Evolutionary conservation across 2,888 invertebrate genomes (phyloP).

Genomic region (Aquatica leii): DNA sequence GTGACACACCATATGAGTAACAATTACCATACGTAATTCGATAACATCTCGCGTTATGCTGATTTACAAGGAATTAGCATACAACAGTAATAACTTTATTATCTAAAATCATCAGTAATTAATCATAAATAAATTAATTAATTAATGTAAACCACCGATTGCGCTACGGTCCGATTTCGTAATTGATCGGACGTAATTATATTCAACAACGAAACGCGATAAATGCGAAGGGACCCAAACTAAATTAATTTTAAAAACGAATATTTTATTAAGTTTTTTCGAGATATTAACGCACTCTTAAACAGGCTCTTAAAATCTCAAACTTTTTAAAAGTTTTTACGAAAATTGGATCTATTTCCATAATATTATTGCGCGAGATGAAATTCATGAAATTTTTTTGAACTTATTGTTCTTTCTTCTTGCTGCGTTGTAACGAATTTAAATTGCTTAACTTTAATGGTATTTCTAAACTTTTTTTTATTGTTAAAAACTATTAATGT

Average conservation of each 20-base stretch:
- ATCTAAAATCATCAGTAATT: constrained; percentile 54
- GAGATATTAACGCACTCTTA: constrained; percentile 51
- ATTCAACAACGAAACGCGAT: background rate
- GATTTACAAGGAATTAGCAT: constrained; percentile 60
- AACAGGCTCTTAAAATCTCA: constrained; percentile 47
- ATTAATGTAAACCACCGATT: constrained; percentile 23
- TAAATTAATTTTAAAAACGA: constrained; percentile 26
- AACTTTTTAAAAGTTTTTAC: constrained; percentile 21
- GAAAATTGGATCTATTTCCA: constrained; percentile 29
- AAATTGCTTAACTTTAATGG: constrained; percentile 7
- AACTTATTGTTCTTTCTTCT: background rate
- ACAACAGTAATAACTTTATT: constrained; percentile 57
- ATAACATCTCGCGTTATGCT: constrained; percentile 17
- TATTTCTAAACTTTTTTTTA: too few relatives aligned
- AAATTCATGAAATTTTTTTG: background rate
- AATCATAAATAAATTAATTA: constrained; percentile 43
- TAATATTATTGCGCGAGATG: constrained; percentile 17
- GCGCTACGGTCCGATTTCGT: background rate
- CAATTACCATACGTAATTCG: constrained; percentile 20
- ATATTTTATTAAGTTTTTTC: constrained; percentile 30
- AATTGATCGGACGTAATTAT: constrained; percentile 1
- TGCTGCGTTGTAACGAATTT: constrained; percentile 8
- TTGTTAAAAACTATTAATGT: too few relatives aligned
- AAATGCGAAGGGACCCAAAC: background rate
- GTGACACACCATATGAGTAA: constrained; percentile 15